Base-by-base conservation (phyloP, 2,888 invertebrate genomes). In the Podabrus alpinus region DNA sequence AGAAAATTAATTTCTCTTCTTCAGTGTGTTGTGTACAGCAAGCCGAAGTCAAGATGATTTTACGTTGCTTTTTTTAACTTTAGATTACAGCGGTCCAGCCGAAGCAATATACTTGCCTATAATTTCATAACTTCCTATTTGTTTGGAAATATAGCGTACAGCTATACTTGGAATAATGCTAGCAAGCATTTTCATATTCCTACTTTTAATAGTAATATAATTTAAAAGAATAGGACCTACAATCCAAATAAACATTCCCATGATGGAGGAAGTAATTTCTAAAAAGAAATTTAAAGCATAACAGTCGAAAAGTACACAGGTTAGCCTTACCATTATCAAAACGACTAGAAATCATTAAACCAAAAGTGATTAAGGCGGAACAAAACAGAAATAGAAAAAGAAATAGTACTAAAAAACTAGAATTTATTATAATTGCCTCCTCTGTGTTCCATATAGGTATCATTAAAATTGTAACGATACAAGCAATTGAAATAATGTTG, bases 221-320 rank as follows among this genome's bases (percentile, higher is more conserved):
- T 11, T 0, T 25, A 11, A 2, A 25, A 25, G 9, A 2, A 25
- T 2, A 3, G 25, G 2, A n/a, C 4, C 0, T 4, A 5, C 0
- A n/a, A n/a, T 1, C 29, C 45, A 45, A 45, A 45, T 0, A 0
- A 7, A 0, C 0, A n/a, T 7, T 45, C 45, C 45, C n/a, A 7
- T 0, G 5, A 1, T 0, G 1, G 0, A 0, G 2, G 45, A n/a
- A 7, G 0, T 2, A 1, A 7, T 1, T 7, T 0, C n/a, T 45
- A 45, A n/a, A n/a, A 45, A n/a, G 45, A 5, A 45, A n/a, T 45
- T 45, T 45, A 45, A n/a, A 45, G 7, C n/a, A 5, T n/a, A 2
- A 1, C n/a, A 9, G 45, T 7, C n/a, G 5, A 5, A 4, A n/a
- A n/a, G 45, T 1, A 9, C 5, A n/a, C 7, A 7, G n/a, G 7